Percentiles rank a stretch among this genome's conserved stretches.
phyloP scores from a whole-genome alignment of 2,888 invertebrate genomes.

The Exocentrus adspersus region DNA sequence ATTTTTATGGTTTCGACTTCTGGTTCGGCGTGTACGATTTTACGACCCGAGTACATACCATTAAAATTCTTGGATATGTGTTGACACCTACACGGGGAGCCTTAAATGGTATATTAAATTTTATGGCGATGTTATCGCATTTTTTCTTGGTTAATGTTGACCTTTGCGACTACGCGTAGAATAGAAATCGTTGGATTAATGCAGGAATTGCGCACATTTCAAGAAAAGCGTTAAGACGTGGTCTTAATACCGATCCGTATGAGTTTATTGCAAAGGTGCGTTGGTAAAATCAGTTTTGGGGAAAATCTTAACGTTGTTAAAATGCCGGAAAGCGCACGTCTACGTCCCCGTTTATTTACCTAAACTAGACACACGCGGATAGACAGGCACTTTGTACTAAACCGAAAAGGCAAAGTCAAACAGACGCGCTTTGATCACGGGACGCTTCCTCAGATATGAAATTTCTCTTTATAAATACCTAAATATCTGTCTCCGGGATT shows the following conservation, averaged over 20 bases:
- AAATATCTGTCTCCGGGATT: constrained; percentile 35
- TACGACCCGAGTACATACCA: constrained; percentile 12
- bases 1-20: too few species aligned
- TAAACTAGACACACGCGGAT: constrained; percentile 36
- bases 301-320: too few species aligned
- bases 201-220: not conserved
- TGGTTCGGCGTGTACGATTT: too few species aligned
- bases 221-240: not conserved
- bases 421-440: constrained; percentile 40
- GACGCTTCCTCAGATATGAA: constrained; percentile 37
- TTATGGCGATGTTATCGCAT: constrained; percentile 18
- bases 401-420: constrained; percentile 39
- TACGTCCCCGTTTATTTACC: constrained; percentile 36
- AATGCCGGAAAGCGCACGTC: not conserved
- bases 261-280: too few species aligned
- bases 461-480: constrained; percentile 38
- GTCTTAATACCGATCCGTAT: too few species aligned
- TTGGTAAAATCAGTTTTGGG: too few species aligned
- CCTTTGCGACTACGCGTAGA: constrained; percentile 6
- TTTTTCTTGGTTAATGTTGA: constrained; percentile 18
- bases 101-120: constrained; percentile 2
- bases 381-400: constrained; percentile 38
- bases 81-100: constrained; percentile 28
- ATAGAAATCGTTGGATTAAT: not conserved
- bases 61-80: constrained; percentile 29